A percentile compares a stretch with the other conserved stretches of the same genome.
phyloP scores from a whole-genome alignment of 2,113 vertebrate genomes.

The Arenaria interpres region DNA sequence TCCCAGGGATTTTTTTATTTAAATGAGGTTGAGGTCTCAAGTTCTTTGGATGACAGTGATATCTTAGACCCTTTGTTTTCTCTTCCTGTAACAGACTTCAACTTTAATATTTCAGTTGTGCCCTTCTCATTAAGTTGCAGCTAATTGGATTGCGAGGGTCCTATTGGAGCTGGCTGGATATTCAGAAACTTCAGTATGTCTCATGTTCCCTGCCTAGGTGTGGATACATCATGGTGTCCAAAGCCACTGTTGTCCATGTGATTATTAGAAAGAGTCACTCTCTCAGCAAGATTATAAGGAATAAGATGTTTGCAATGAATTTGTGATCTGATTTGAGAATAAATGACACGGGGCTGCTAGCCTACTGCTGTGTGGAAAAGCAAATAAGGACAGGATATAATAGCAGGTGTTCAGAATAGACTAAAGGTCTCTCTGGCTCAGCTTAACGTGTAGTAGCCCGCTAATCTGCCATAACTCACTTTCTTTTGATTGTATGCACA shows the following conservation, averaged over 20 bases:
- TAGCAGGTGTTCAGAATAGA: neutral
- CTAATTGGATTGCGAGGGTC: neutral
- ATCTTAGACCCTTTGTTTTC: neutral
- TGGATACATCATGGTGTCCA: neutral
- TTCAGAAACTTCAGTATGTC: neutral
- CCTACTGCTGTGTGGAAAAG: neutral
- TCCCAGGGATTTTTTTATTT: neutral
- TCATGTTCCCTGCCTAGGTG: neutral
- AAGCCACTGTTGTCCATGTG: neutral
- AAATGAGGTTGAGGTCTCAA: neutral
- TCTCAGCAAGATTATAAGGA: neutral
- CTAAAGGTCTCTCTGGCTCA: neutral
- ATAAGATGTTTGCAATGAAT: neutral
- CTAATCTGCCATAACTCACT: neutral
- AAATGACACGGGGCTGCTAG: neutral
- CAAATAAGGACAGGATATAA: neutral
- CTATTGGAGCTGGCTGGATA: neutral
- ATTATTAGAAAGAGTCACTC: neutral
- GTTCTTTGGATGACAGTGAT: neutral
- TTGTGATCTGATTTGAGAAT: neutral
- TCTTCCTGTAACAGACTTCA: neutral
- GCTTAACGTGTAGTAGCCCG: accelerated
- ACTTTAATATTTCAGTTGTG: neutral
- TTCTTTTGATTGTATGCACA: neutral
- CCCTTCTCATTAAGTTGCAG: neutral